Evolutionary conservation across 2,888 invertebrate genomes (phyloP), one percentile per base, ranked within the genome.

Genomic region (Teleiodes luculella): DNA sequence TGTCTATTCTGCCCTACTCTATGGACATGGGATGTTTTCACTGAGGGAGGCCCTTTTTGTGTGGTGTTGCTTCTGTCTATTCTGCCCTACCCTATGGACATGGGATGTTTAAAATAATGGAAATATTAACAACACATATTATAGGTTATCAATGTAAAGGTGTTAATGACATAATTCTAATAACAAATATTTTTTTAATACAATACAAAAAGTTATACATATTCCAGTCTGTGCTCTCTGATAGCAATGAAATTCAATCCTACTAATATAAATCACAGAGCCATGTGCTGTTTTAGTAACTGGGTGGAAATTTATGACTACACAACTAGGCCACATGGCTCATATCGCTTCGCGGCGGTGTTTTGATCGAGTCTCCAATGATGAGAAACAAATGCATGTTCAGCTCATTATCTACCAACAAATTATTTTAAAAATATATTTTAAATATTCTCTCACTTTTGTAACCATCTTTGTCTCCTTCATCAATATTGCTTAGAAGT

Each of bases 401-500:
- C n/a, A n/a, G 35, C n/a, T 35, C n/a, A 35, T n/a, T 11, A 39
- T 0, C 10, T 39, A 8, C 16, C 10, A n/a, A n/a, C n/a, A n/a
- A n/a, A 14, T 18, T 1, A 7, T 10, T 18, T 16, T 37, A 3
- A 5, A 24, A 20, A n/a, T n/a, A n/a, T n/a, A n/a, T n/a, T n/a
- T n/a, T n/a, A n/a, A n/a, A n/a, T n/a, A n/a, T n/a, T 14, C 5
- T 76, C 91, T 76, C 87, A 95, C 95, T 95, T 79, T 93, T 92
- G 74, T 91, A 91, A 33, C 90, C 89, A 61, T 94, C 92, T 41
- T 89, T 78, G 41, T 85, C 81, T 14, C 87, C 91, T 39, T 90
- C 80, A 63, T 95, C 94, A 30, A 94, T 86, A 67, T 95, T 94
- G 62, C 92, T 91, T 51, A 97, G 86, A 55, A 98, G 78, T 41